These are phyloP conservation scores for Heliconius hermathena DNA, from an alignment of 1,140 invertebrate species.

Conservation along the genomic window DNA sequence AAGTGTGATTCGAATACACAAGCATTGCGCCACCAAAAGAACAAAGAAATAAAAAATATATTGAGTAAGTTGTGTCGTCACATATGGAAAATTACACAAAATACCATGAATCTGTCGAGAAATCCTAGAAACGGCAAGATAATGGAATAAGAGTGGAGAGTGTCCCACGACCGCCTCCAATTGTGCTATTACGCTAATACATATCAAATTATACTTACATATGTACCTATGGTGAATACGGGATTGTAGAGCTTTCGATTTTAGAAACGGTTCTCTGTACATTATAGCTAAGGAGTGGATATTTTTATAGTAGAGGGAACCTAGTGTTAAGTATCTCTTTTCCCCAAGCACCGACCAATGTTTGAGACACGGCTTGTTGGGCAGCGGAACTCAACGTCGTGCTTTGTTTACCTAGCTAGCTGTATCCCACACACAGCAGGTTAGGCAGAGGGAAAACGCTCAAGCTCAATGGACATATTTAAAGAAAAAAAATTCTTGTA, in stretches of 20 bases:
- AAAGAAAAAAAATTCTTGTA: neutral
- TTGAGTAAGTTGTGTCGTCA: neutral
- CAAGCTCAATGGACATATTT: no score
- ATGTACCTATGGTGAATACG: neutral
- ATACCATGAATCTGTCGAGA: constrained; percentile 32
- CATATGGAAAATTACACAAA: constrained; percentile 36
- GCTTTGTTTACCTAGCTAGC: neutral
- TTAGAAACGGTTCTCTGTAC: constrained; percentile 20
- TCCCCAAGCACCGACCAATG: neutral
- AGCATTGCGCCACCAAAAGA: no score
- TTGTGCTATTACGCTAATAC: constrained; percentile 37
- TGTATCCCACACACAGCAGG: no score
- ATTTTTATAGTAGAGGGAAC: neutral
- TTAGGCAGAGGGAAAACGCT: no score
- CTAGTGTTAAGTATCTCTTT: neutral
- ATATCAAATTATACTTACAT: constrained; percentile 32
- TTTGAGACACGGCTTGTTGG: neutral
- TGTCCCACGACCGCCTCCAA: constrained; percentile 47
- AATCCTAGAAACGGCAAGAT: constrained; percentile 44
- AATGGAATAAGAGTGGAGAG: constrained; percentile 57
- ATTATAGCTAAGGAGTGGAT: neutral
- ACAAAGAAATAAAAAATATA: neutral
- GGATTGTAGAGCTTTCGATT: constrained; percentile 32
- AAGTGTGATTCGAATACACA: no score
- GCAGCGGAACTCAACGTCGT: neutral